A percentile compares a stretch with the other conserved stretches of the same genome.
These are phyloP conservation scores for Chirona hameri DNA, from an alignment of 2,888 invertebrate genomes.

Conservation along the genomic window DNA sequence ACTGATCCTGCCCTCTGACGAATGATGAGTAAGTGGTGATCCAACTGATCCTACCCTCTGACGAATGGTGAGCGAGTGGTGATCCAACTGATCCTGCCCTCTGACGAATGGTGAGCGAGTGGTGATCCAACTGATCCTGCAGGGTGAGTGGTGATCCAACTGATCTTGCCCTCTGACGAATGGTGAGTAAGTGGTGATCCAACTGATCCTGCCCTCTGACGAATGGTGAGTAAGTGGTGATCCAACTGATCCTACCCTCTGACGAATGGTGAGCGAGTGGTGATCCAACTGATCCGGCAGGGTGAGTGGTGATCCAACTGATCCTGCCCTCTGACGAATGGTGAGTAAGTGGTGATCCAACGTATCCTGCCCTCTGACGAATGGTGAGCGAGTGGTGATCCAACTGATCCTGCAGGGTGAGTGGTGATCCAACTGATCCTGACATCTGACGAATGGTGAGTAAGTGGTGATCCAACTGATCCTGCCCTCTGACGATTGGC, in stretches of 20 bases:
- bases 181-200: slow-evolving; percentile 54
- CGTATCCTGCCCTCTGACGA: slow-evolving; percentile 62
- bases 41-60: neutral
- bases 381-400: slow-evolving; percentile 52
- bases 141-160: no score
- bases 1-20: slow-evolving; percentile 60
- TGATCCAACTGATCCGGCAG: neutral
- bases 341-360: slow-evolving; percentile 52
- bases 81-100: slow-evolving; percentile 60
- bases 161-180: slow-evolving; percentile 63
- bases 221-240: slow-evolving; percentile 46
- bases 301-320: slow-evolving; percentile 56
- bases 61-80: slow-evolving; percentile 60
- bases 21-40: slow-evolving; percentile 46
- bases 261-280: slow-evolving; percentile 54
- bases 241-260: slow-evolving; percentile 59
- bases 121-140: slow-evolving; percentile 58
- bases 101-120: slow-evolving; percentile 56
- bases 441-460: slow-evolving; percentile 57
- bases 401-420: slow-evolving; percentile 55
- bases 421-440: slow-evolving; percentile 57
- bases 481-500: no score
- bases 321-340: slow-evolving; percentile 63
- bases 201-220: slow-evolving; percentile 59
- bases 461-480: neutral